Percentiles rank a stretch among this genome's conserved stretches.
Evolutionary conservation across 2,797 vertebrate genomes (phyloP).

Genomic region (Alcedo quadribrachys): DNA sequence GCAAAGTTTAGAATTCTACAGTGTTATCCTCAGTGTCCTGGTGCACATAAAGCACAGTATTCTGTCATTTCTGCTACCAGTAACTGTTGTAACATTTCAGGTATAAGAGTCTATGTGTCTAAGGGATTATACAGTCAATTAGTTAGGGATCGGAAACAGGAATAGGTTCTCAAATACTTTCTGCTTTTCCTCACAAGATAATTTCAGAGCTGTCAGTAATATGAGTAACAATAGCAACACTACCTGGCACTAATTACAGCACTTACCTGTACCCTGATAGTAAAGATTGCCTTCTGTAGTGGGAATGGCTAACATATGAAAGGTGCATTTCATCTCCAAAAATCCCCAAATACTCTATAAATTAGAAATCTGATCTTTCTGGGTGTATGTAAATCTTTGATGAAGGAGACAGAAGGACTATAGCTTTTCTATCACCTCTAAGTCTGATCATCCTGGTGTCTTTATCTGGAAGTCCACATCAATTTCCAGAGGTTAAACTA

Average conservation of each 20-base stretch:
- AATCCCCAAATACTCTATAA: not conserved
- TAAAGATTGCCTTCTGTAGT: constrained; percentile 21
- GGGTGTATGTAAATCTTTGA: not conserved
- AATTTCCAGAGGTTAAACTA: not conserved
- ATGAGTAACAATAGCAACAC: not conserved
- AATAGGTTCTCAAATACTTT: constrained; percentile 13
- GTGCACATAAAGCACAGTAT: not conserved
- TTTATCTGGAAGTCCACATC: not conserved
- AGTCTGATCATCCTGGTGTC: not conserved
- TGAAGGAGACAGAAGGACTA: not conserved
- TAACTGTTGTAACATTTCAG: constrained; percentile 17
- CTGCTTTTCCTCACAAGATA: not conserved
- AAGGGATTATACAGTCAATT: not conserved
- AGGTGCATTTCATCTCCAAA: constrained; percentile 11
- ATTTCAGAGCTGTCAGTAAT: constrained; percentile 31
- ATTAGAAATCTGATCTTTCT: constrained; percentile 18
- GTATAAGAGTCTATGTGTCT: not conserved
- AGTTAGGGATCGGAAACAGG: constrained; percentile 27
- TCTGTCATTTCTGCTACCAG: not conserved
- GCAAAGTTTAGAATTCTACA: not conserved
- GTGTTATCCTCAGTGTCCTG: not conserved
- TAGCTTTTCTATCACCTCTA: not conserved
- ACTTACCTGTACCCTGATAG: not conserved
- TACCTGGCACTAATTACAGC: constrained; percentile 24
- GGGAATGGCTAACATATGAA: not conserved